These are phyloP conservation scores for Diabrotica virgifera DNA, from an alignment of 1,140 invertebrate species.

Conservation along the genomic window DNA sequence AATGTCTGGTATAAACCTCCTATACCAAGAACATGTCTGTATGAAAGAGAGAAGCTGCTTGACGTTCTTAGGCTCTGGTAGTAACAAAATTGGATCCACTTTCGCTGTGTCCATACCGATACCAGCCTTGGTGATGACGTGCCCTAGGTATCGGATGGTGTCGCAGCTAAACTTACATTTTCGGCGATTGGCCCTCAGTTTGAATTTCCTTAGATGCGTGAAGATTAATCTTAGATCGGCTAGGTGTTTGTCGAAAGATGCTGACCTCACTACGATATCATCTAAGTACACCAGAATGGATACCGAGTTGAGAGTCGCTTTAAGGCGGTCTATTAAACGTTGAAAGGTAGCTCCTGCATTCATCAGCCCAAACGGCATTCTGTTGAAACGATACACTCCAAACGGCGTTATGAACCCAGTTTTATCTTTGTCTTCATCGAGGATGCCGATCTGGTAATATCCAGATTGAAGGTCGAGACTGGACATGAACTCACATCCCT, in stretches of 20 bases:
- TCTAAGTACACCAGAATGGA: background rate
- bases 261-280: background rate
- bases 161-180: background rate
- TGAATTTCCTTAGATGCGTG: background rate
- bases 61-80: background rate
- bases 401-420: too few species aligned
- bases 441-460: slow-evolving; percentile 40
- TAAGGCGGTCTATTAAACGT: too few species aligned
- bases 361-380: slow-evolving; percentile 44
- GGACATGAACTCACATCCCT: slow-evolving; percentile 44
- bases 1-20: slow-evolving; percentile 25
- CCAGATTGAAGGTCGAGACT: slow-evolving; percentile 5
- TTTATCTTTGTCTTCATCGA: slow-evolving; percentile 29
- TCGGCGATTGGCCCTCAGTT: background rate
- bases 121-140: background rate
- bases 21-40: slow-evolving; percentile 25
- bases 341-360: slow-evolving; percentile 42
- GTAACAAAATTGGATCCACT: too few species aligned
- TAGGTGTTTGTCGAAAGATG: background rate
- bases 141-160: background rate
- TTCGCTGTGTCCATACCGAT: too few species aligned
- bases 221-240: background rate
- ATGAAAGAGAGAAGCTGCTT: slow-evolving; percentile 18
- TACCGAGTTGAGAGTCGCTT: too few species aligned
- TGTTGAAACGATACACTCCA: slow-evolving; percentile 14